These are phyloP conservation scores for Philereme transversata DNA, from an alignment of 2,888 invertebrate genomes.

Conservation along the genomic window DNA sequence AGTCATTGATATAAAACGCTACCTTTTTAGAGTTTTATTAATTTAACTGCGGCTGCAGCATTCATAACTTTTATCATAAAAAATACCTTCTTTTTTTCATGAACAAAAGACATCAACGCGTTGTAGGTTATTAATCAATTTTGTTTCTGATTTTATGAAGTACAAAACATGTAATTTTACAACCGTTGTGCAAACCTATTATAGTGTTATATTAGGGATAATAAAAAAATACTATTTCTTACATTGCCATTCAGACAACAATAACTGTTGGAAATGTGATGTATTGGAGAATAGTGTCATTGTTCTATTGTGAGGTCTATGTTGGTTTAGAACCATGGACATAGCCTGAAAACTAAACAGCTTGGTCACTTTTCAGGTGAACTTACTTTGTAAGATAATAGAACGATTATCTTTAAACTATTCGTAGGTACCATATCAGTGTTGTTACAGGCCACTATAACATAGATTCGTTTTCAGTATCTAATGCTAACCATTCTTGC, in stretches of 20 bases:
- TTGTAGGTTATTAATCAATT: not conserved
- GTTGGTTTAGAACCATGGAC: constrained; percentile 4
- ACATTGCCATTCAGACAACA: constrained; percentile 26
- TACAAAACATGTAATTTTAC: not conserved
- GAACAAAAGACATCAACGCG: constrained; percentile 23
- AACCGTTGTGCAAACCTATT: too few species aligned
- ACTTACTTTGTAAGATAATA: not conserved
- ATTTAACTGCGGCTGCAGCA: too few species aligned
- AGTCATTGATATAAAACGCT: too few species aligned
- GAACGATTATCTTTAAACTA: not conserved
- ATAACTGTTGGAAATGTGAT: constrained; percentile 28
- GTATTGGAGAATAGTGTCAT: constrained; percentile 29
- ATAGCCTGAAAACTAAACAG: constrained; percentile 4
- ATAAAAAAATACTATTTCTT: constrained; percentile 1
- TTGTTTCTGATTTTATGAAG: not conserved
- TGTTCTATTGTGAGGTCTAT: constrained; percentile 30
- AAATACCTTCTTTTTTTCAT: not conserved
- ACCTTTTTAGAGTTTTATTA: too few species aligned
- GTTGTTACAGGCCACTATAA: too few species aligned
- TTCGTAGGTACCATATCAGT: too few species aligned
- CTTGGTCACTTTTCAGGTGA: not conserved
- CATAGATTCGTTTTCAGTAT: too few species aligned
- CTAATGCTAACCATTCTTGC: too few species aligned
- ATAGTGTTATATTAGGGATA: too few species aligned
- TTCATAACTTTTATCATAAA: too few species aligned